Base-by-base conservation (phyloP, 2,113 vertebrate genomes). In the Bungarus multicinctus region DNA sequence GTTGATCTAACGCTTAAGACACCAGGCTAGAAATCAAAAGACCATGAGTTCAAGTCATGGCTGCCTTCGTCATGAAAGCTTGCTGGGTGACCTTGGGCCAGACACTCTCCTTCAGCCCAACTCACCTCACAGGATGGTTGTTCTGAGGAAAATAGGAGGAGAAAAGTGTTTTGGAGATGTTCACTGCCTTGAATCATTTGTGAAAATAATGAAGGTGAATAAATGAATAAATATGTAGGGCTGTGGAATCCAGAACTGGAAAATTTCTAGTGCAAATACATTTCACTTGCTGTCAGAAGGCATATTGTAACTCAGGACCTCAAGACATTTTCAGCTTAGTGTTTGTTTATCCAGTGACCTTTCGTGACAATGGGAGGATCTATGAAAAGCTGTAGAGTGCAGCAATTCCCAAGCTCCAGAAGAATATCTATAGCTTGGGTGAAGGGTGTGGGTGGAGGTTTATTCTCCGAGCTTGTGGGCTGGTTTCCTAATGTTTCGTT, bases 251-350 rank as follows among this genome's bases (percentile, higher is more conserved):
- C 64, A 90, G 87, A 90, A 54, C 85, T 43, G 55, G 87, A 93
- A 93, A 58, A 93, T 93, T 91, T 95, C 89, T 93, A 64, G 89
- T 25, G 85, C 58, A 93, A 43, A 93, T 93, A 87, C 93, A 93
- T 90, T 94, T 74, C 16, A 87, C 88, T 1, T 0, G 57, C 94
- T 95, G 81, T 90, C 92, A 90, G 88, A 85, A 94, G 25, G 16
- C 18, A 3, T 0, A 0, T 0, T 2, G 92, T 89, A 91, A 91
- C 89, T 92, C 81, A 92, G 92, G 95, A 93, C 95, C 81, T 27
- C 53, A 43, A 81, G 8, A 94, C 91, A 85, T 25, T 88, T 94
- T 52, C 47, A 93, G 92, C 20, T 85, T 0, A 0, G 43, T 94
- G 89, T 34, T 60, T 45, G 0, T 92, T 92, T 92, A 27, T 69